phyloP scores from a whole-genome alignment of 2,113 vertebrate genomes.

The Melierax canorus region DNA sequence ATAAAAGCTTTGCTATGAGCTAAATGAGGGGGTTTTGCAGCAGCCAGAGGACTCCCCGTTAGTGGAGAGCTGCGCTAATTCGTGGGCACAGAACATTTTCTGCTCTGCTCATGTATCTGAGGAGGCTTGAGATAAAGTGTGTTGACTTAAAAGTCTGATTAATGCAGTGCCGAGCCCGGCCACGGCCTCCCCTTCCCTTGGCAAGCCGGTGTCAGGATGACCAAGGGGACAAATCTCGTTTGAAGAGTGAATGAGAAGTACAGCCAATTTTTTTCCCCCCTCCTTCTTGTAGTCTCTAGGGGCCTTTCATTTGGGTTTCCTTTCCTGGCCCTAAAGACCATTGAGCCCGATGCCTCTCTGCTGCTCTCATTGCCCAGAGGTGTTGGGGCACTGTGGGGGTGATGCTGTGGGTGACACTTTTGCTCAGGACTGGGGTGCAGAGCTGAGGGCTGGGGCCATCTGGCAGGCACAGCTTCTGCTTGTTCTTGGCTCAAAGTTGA shows the following conservation, averaged over 20 bases:
- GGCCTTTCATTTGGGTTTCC: background rate
- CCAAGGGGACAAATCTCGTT: background rate
- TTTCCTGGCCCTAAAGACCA: background rate
- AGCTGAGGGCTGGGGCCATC: background rate
- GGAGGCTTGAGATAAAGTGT: background rate
- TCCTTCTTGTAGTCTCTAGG: background rate
- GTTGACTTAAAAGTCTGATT: background rate
- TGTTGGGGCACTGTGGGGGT: background rate
- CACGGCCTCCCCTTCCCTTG: background rate
- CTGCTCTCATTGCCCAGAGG: accelerated
- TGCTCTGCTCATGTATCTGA: background rate
- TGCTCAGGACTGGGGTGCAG: background rate
- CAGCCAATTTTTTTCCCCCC: background rate
- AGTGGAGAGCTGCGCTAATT: background rate
- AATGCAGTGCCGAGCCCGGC: background rate
- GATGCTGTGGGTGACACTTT: background rate
- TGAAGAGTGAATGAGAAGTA: background rate
- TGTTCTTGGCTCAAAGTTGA: background rate
- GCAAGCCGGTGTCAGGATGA: background rate
- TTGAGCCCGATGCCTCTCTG: background rate
- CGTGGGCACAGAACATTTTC: background rate
- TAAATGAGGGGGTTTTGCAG: background rate
- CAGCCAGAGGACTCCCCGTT: background rate
- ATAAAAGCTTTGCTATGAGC: background rate
- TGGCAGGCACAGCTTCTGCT: background rate